These are phyloP conservation scores for Mesocricetus auratus DNA, from an alignment of 2,113 vertebrate species.

Conservation along the genomic window DNA sequence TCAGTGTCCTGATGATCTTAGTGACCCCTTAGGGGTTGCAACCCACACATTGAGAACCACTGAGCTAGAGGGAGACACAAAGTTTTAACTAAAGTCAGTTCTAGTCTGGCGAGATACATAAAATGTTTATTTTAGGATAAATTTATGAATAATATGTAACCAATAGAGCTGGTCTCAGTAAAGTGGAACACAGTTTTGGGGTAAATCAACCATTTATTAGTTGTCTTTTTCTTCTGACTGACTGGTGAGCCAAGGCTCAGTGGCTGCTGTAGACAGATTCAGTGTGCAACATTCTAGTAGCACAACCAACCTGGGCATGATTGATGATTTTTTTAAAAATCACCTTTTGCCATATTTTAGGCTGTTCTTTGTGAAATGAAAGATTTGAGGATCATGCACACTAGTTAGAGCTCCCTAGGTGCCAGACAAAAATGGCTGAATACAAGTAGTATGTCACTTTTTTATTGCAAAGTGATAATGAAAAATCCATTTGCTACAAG, in stretches of 20 bases:
- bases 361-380: not conserved
- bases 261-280: not conserved
- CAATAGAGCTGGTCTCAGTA: not conserved
- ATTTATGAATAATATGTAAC: not conserved
- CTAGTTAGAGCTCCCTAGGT: not conserved
- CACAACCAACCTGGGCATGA: not conserved
- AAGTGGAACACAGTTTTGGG: not conserved
- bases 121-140: slow-evolving; percentile 30
- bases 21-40: not conserved
- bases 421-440: not conserved
- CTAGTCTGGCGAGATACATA: not conserved
- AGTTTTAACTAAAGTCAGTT: not conserved
- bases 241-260: not conserved
- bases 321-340: not conserved
- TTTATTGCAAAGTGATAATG: not conserved
- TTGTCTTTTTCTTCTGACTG: not conserved
- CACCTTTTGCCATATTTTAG: not conserved
- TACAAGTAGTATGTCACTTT: slow-evolving; percentile 20
- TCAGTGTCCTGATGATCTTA: not conserved
- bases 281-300: not conserved
- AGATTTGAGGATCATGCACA: not conserved
- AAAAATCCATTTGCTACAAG: slow-evolving; percentile 14
- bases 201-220: not conserved
- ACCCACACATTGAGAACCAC: not conserved
- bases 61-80: not conserved